Percentiles rank a stretch among this genome's conserved stretches.
phyloP scores from a whole-genome alignment of 2,888 invertebrate genomes.

The Hirtodrosophila histrioides region DNA sequence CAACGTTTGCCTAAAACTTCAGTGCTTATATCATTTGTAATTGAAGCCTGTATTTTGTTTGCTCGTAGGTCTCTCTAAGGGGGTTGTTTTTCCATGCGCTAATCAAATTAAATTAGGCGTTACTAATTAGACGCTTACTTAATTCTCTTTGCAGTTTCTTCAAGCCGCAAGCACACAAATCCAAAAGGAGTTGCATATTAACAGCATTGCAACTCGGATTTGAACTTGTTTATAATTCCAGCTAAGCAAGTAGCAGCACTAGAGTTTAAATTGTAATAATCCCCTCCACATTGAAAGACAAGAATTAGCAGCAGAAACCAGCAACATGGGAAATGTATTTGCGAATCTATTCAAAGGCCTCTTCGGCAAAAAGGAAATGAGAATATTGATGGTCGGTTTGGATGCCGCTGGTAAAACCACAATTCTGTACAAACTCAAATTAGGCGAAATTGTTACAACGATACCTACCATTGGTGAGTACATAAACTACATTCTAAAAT shows the following conservation, averaged over 20 bases:
- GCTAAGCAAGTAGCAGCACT: slow-evolving; percentile 39
- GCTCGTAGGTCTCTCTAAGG: slow-evolving; percentile 8
- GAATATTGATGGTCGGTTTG: slow-evolving; percentile 99
- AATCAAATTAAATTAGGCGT: slow-evolving; percentile 19
- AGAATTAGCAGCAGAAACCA: slow-evolving; percentile 32
- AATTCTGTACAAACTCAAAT: slow-evolving; percentile 99
- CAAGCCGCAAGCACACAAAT: slow-evolving; percentile 57
- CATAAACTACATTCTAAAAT: background rate
- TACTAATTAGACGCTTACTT: slow-evolving; percentile 9
- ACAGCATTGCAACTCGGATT: slow-evolving; percentile 73
- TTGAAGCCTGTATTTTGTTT: slow-evolving; percentile 17
- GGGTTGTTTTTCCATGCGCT: slow-evolving; percentile 32
- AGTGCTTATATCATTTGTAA: slow-evolving; percentile 24
- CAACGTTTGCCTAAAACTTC: slow-evolving; percentile 49
- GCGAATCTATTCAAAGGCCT: slow-evolving; percentile 99
- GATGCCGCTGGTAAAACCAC: slow-evolving; percentile 99
- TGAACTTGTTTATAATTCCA: slow-evolving; percentile 68
- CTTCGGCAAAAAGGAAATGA: slow-evolving; percentile 99
- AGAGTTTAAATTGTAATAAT: slow-evolving; percentile 35
- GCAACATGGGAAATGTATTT: slow-evolving; percentile 98
- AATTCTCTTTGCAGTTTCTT: slow-evolving; percentile 60
- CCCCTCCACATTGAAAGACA: slow-evolving; percentile 50
- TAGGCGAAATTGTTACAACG: slow-evolving; percentile 99
- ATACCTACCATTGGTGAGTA: slow-evolving; percentile 97
- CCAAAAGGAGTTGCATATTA: slow-evolving; percentile 56